Percentiles rank a stretch among this genome's conserved stretches.
Conservation (phyloP, 2,888 invertebrate species). For the Lasioglossum leucozonium region DNA sequence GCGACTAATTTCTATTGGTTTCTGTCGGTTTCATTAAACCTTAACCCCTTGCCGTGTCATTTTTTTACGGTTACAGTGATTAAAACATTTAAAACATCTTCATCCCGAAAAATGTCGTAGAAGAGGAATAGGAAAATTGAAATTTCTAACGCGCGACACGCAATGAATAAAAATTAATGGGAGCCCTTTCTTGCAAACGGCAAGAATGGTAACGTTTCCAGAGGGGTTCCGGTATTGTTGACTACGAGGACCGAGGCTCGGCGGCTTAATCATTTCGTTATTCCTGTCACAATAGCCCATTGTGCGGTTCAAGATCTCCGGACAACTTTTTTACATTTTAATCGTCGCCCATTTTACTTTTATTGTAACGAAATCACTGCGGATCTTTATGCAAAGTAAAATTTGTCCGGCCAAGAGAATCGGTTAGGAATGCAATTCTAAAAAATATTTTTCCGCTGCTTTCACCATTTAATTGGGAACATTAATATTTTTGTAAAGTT, state of each 20-base stretch:
- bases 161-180: constrained; percentile 38
- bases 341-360: not conserved
- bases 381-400: not conserved
- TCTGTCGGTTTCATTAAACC: too few relatives aligned
- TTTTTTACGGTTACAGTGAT: too few relatives aligned
- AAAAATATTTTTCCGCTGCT: too few relatives aligned
- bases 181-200: not conserved
- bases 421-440: not conserved
- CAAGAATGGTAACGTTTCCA: not conserved
- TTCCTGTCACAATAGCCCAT: not conserved
- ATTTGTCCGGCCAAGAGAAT: not conserved
- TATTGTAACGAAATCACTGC: not conserved
- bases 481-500: too few relatives aligned
- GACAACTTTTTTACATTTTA: not conserved
- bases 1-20: not conserved
- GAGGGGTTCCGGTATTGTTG: not conserved
- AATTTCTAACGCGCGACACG: not conserved
- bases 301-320: not conserved
- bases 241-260: not conserved
- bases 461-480: too few relatives aligned
- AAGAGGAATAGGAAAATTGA: constrained; percentile 17
- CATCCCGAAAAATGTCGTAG: too few relatives aligned
- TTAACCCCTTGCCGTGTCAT: too few relatives aligned
- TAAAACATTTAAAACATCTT: too few relatives aligned
- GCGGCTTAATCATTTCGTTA: not conserved